Base-by-base conservation (phyloP, 2,797 vertebrate species). In the Arctocebus calabarensis region DNA sequence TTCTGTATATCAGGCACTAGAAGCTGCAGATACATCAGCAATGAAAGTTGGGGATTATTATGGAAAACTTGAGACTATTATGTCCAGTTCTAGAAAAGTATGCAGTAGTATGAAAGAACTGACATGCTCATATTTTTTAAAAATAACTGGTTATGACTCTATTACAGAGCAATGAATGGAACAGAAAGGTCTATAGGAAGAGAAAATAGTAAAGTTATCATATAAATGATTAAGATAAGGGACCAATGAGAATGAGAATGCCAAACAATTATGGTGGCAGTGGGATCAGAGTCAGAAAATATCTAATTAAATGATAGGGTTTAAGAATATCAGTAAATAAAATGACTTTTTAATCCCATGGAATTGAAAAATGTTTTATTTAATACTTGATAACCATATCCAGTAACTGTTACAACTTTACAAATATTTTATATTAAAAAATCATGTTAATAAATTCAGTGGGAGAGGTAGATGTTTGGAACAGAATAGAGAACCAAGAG, bases 391-490 rank as follows among this genome's bases (percentile, higher is more conserved):
- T 71, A 71, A 71, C 19, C 68, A 71, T 40, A 23, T 37, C 43
- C 37, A 87, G 22, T 55, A 90, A 78, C 29, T 88, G 17, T 64
- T 62, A 96, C 40, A 94, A 88, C 88, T 87, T 64, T 77, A 23
- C 9, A 90, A 82, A 75, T 37, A 86, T 40, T 88, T 81, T 90
- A 88, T 75, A 77, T 75, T 91, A 17, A 61, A 94, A 96, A 79
- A 84, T 73, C 7, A 20, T 45, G 66, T 74, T 59, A 84, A 62
- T 37, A 11, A 32, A 73, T 74, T 55, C 25, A 55, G 3, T 77
- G 3, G 7, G 16, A n/a, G n/a, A n/a, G n/a, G n/a, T n/a, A n/a
- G n/a, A n/a, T n/a, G n/a, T n/a, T n/a, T n/a, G n/a, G n/a, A n/a
- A n/a, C n/a, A n/a, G n/a, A n/a, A n/a, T n/a, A n/a, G n/a, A n/a